Evolutionary conservation across 2,113 vertebrate genomes (phyloP).

Genomic region (Phylloscopus trochilus): DNA sequence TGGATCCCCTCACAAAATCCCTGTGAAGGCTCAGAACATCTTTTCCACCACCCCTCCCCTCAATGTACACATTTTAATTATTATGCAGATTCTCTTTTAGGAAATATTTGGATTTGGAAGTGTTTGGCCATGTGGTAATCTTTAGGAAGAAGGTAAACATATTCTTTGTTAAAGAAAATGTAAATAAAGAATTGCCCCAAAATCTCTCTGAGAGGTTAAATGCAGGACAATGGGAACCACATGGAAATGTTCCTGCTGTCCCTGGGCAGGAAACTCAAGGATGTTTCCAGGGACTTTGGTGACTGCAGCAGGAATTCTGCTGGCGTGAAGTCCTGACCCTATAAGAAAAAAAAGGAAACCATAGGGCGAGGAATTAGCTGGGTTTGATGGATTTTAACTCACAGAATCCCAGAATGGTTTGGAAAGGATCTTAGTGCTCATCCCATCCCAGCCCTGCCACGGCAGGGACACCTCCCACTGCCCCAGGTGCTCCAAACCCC

Average conservation of each 20-base stretch:
- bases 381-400: neutral
- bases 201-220: slow-evolving; percentile 48
- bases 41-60: neutral
- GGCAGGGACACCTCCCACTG: neutral
- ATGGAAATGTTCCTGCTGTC: slow-evolving; percentile 32
- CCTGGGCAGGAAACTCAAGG: neutral
- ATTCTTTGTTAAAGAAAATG: slow-evolving; percentile 70
- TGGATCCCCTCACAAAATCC: slow-evolving; percentile 5
- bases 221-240: slow-evolving; percentile 75
- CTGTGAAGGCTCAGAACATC: neutral
- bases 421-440: neutral
- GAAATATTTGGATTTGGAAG: slow-evolving; percentile 77
- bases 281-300: neutral
- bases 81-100: slow-evolving; percentile 51
- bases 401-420: neutral
- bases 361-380: slow-evolving; percentile 12
- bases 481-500: neutral
- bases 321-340: neutral
- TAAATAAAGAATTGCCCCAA: slow-evolving; percentile 74
- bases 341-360: neutral
- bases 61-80: slow-evolving; percentile 45
- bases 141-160: slow-evolving; percentile 75
- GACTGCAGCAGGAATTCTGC: neutral
- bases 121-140: slow-evolving; percentile 79
- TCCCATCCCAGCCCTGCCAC: neutral